A percentile compares a stretch with the other conserved stretches of the same genome.
Evolutionary conservation across 2,113 vertebrate species (phyloP).

Genomic region (human): DNA sequence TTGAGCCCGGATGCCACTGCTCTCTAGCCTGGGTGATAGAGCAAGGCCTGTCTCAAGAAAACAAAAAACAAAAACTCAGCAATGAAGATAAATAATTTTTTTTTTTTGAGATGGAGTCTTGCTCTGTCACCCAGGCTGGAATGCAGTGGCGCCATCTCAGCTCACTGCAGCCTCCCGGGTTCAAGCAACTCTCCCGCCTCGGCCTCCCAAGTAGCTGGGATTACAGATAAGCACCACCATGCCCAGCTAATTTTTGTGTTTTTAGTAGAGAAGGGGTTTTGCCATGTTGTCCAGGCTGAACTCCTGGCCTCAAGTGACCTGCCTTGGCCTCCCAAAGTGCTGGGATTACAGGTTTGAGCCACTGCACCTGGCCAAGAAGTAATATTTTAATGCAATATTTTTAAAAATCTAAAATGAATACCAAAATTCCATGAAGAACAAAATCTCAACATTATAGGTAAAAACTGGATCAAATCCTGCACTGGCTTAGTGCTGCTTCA

Average conservation of each 20-base stretch:
- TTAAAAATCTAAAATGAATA: background rate
- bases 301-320: background rate
- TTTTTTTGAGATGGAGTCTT: background rate
- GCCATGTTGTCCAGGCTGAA: background rate
- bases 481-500: background rate
- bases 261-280: background rate
- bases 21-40: no score
- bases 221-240: background rate
- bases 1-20: no score
- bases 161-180: background rate
- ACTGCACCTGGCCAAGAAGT: background rate
- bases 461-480: background rate
- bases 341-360: background rate
- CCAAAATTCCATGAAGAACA: background rate
- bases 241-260: background rate
- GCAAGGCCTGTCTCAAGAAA: no score
- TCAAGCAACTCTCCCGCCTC: background rate
- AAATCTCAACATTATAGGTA: background rate
- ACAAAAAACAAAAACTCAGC: background rate
- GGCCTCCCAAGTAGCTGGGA: background rate
- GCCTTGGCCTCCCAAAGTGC: background rate
- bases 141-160: fast-evolving
- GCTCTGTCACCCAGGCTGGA: background rate
- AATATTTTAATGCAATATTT: background rate
- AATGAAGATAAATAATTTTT: background rate